A percentile compares a stretch with the other conserved stretches of the same genome.
Conservation (phyloP, 2,113 vertebrate genomes). For the Xenopus laevis region DNA sequence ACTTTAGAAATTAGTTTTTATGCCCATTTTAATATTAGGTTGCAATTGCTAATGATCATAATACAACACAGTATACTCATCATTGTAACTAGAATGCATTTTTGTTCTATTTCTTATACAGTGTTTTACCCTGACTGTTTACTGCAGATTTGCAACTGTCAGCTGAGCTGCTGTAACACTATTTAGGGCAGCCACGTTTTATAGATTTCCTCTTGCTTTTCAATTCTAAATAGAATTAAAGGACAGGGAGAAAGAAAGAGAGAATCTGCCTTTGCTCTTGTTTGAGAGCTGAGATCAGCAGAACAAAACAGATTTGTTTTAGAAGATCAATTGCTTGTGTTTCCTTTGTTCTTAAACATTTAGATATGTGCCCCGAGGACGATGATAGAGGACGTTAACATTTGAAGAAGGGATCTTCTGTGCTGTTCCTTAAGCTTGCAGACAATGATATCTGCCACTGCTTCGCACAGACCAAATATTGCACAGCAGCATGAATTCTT, state of each 20-base stretch:
- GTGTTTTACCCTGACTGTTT: no score
- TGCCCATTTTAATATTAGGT: no score
- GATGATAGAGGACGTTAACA: slow-evolving; percentile 27
- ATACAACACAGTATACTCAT: no score
- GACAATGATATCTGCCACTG: slow-evolving; percentile 36
- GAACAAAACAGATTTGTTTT: slow-evolving; percentile 41
- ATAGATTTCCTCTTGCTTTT: no score
- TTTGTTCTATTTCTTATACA: no score
- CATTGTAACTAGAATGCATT: no score
- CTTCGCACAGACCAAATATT: slow-evolving; percentile 16
- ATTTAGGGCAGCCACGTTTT: no score
- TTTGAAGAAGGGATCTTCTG: slow-evolving; percentile 39
- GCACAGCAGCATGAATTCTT: slow-evolving; percentile 30
- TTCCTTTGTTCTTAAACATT: slow-evolving; percentile 44
- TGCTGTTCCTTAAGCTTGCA: slow-evolving; percentile 35
- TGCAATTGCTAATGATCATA: no score
- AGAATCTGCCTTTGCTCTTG: slow-evolving; percentile 46
- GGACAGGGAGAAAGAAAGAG: slow-evolving; percentile 35
- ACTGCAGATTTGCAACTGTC: no score
- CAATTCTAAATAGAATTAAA: no score
- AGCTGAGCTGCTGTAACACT: no score
- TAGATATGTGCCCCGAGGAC: slow-evolving; percentile 33
- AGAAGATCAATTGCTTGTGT: slow-evolving; percentile 44
- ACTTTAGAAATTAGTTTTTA: no score
- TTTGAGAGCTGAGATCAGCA: slow-evolving; percentile 38